A percentile compares a stretch with the other conserved stretches of the same genome.
These are phyloP conservation scores for Poeciliopsis presidionis DNA, from an alignment of 2,797 vertebrate species.

Conservation along the genomic window DNA sequence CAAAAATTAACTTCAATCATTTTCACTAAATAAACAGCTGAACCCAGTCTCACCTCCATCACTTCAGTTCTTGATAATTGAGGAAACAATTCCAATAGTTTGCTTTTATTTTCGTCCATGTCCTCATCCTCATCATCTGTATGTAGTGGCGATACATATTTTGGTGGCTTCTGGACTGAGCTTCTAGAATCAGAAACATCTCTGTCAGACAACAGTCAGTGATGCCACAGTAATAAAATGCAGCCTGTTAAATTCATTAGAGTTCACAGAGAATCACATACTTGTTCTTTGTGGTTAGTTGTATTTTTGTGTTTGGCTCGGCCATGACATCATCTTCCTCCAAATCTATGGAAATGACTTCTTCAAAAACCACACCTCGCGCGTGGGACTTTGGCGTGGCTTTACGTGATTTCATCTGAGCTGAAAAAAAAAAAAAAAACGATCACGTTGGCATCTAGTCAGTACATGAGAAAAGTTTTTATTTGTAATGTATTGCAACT, in stretches of 20 bases:
- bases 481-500: background rate
- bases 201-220: background rate
- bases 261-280: conserved; percentile 34
- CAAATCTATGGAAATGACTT: conserved; percentile 49
- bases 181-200: conserved; percentile 39
- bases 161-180: conserved; percentile 16
- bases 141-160: background rate
- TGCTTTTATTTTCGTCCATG: conserved; percentile 76
- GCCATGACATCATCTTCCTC: conserved; percentile 56
- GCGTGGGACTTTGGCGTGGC: conserved; percentile 46
- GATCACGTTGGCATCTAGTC: background rate
- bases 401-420: conserved; percentile 51
- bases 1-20: background rate
- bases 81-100: conserved; percentile 86
- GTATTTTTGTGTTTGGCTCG: conserved; percentile 47
- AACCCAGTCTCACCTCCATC: conserved; percentile 71
- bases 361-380: conserved; percentile 73
- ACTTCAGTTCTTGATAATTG: conserved; percentile 80
- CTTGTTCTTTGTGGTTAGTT: conserved; percentile 45
- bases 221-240: background rate
- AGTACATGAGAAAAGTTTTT: background rate
- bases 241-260: background rate
- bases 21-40: background rate
- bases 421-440: conserved; percentile 29
- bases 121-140: conserved; percentile 69